phyloP scores from a whole-genome alignment of 2,797 vertebrate species.

The Triplophysa yarkandensis region DNA sequence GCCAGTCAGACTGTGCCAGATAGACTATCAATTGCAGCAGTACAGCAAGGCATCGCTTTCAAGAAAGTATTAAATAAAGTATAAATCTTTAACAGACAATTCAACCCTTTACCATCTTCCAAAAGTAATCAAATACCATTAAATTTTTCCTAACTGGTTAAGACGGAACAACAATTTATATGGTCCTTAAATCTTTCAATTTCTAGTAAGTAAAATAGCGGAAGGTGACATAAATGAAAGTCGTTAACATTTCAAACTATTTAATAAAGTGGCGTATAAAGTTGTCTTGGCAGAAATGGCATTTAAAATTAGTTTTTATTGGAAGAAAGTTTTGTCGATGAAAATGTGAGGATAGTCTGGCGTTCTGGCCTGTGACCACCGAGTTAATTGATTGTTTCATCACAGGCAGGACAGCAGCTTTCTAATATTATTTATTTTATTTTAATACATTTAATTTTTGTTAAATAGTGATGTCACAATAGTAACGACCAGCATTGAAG shows the following conservation, averaged over 20 bases:
- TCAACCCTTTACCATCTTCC: not conserved
- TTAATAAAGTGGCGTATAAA: not conserved
- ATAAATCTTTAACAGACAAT: not conserved
- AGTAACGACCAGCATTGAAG: too few relatives aligned
- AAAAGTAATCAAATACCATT: not conserved
- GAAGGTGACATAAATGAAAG: too few relatives aligned
- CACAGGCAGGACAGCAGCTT: not conserved
- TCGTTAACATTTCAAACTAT: too few relatives aligned
- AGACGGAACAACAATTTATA: not conserved
- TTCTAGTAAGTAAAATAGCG: too few relatives aligned
- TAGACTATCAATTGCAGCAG: constrained; percentile 40
- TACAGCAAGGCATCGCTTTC: constrained; percentile 1
- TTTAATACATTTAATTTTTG: too few relatives aligned
- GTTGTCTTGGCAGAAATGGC: constrained; percentile 1
- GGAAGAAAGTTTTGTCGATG: not conserved
- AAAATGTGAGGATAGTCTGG: not conserved
- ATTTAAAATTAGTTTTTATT: constrained; percentile 16
- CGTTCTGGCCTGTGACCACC: constrained; percentile 7
- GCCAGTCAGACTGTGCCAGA: constrained; percentile 14
- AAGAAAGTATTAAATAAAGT: constrained; percentile 60
- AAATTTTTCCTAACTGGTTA: not conserved
- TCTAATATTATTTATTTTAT: not conserved
- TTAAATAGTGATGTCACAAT: too few relatives aligned
- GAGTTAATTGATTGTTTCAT: not conserved
- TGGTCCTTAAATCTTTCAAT: not conserved